Base-by-base conservation (phyloP, 2,113 vertebrate genomes). In the Cololabis saira region DNA sequence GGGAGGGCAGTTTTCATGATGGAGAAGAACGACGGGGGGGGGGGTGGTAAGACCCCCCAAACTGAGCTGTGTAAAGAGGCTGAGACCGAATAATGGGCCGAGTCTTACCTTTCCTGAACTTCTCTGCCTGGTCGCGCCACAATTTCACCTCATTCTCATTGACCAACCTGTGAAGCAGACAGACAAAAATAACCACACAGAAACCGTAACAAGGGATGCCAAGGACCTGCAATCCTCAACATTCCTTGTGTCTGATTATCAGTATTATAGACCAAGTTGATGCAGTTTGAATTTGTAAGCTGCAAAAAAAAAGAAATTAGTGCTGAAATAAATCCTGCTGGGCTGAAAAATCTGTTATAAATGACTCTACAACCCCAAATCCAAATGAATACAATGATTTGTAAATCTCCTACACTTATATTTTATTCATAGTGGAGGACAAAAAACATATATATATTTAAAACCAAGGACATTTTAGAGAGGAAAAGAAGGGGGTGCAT, bases 131-230 rank as follows among this genome's bases (percentile, higher is more conserved):
- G 30, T 99, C 96, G 60, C 92, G 87, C 97, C 97, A 99, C 80
- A 97, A 95, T 64, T 95, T 98, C 66, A 98, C 97, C 85, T 99
- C 97, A 13, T 98, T 99, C 89, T 99, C 97, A 12, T 99, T 99
- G 76, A 99, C 94, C 67, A 99, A 90, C 97, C 97, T 99, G 85
- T 44, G 60, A 61, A 53, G 69, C 67, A 69, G 22, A 71, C 30
- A 49, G 42, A 78, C 3, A 3, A 13, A 45, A 52, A 48, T 69
- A 1, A 83, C 59, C 19, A 55, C 22, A 56, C 22, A 44, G 5
- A 33, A 30, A 27, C 45, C 49, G 27, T 55, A 74, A 76, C 33
- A 27, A 27, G 24, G 24, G 24, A 27, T 27, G 24, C 24, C 24
- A 27, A 27, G 24, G 24, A 27, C 3, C 24, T 27, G 24, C 24